Conservation (phyloP, 2,797 vertebrate genomes). For the Carapus acus region DNA sequence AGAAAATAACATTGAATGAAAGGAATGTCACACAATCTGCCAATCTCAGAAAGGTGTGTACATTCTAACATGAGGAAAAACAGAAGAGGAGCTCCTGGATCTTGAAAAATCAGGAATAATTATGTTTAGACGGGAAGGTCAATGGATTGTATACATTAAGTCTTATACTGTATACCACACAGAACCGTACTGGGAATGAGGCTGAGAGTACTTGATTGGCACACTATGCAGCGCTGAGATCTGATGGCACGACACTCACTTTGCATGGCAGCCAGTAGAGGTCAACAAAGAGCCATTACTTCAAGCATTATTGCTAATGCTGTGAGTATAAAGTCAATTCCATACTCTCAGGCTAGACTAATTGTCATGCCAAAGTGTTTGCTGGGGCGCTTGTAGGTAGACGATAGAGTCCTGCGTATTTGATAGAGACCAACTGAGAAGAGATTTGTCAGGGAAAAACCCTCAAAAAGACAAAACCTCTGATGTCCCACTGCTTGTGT, state of each 20-base stretch:
- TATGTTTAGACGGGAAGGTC: too few species aligned
- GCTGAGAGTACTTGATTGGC: too few species aligned
- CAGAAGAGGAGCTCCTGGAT: too few species aligned
- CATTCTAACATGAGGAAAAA: too few species aligned
- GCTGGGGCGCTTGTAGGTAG: slow-evolving; percentile 4
- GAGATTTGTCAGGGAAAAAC: slow-evolving; percentile 12
- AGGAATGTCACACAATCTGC: too few species aligned
- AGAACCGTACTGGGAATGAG: too few species aligned
- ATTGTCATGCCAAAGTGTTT: background rate
- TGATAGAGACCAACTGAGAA: slow-evolving; percentile 8
- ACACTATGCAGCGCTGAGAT: too few species aligned
- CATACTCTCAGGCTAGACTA: slow-evolving; percentile 4
- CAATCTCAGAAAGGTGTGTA: too few species aligned
- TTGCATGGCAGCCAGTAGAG: slow-evolving; percentile 7
- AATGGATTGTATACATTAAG: too few species aligned
- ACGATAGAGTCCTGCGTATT: slow-evolving; percentile 6
- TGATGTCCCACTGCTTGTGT: slow-evolving; percentile 1
- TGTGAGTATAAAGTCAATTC: slow-evolving; percentile 7
- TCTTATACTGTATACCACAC: too few species aligned
- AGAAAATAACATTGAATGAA: too few species aligned
- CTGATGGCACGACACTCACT: background rate
- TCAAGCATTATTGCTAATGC: slow-evolving; percentile 1
- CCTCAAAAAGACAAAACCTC: slow-evolving; percentile 10
- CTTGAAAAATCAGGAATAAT: too few species aligned
- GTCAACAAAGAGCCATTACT: background rate